phyloP scores from a whole-genome alignment of 2,888 invertebrate genomes.

The Apodemia hepburni region DNA sequence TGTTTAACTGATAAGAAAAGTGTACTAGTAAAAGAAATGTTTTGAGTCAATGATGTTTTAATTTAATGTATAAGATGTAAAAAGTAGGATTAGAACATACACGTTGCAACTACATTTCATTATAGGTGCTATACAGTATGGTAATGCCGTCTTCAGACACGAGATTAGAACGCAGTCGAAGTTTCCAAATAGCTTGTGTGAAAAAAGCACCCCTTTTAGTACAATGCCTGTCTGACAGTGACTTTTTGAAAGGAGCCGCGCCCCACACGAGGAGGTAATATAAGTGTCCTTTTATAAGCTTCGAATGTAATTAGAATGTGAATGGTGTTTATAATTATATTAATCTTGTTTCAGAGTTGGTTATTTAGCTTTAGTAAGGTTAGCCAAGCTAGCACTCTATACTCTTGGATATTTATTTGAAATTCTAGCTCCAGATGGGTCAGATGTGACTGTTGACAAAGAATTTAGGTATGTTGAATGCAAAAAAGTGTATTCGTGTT shows the following conservation, averaged over 20 bases:
- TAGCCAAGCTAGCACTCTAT: conserved; percentile 93
- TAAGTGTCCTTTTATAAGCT: background rate
- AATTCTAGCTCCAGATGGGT: conserved; percentile 75
- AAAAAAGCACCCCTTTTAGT: conserved; percentile 76
- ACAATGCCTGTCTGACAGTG: conserved; percentile 69
- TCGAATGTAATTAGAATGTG: background rate
- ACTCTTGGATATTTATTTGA: conserved; percentile 91
- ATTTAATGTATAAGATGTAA: background rate
- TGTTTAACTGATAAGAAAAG: no score
- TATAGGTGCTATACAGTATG: conserved; percentile 90
- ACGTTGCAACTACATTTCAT: background rate
- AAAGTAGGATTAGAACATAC: background rate
- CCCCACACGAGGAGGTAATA: conserved; percentile 67
- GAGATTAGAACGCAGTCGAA: conserved; percentile 83
- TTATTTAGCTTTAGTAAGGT: conserved; percentile 91
- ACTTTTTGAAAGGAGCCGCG: conserved; percentile 67
- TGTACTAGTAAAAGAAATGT: no score
- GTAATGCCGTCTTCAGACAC: conserved; percentile 95
- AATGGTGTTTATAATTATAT: conserved; percentile 1
- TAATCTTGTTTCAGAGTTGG: conserved; percentile 83
- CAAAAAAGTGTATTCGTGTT: background rate
- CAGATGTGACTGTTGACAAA: conserved; percentile 59
- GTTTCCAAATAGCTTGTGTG: conserved; percentile 81
- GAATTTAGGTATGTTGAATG: conserved; percentile 52
- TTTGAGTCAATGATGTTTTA: background rate